Evolutionary conservation across 2,113 vertebrate species (phyloP).

Genomic region (Gavialis gangeticus): DNA sequence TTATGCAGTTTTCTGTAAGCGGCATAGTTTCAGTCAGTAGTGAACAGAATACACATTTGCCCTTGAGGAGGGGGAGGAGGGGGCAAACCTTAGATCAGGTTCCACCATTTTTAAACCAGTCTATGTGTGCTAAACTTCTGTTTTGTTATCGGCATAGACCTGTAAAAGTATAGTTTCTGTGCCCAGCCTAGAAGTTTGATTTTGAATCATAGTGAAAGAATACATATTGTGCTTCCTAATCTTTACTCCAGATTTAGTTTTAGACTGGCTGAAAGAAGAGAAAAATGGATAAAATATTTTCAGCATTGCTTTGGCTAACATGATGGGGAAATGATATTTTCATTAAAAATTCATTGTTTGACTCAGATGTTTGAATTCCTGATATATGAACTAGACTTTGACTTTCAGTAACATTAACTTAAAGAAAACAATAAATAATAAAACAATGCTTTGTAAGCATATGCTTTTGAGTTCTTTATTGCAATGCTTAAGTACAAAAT

Average conservation of each 20-base stretch:
- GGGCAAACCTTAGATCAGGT: too few relatives aligned
- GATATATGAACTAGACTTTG: constrained; percentile 21
- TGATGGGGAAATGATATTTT: constrained; percentile 23
- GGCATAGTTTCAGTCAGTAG: too few relatives aligned
- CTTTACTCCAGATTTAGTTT: constrained; percentile 6
- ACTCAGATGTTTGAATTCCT: constrained; percentile 29
- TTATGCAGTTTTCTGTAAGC: too few relatives aligned
- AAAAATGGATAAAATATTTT: constrained; percentile 32
- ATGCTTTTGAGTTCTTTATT: constrained; percentile 10
- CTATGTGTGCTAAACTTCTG: too few relatives aligned
- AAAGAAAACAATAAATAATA: constrained; percentile 56
- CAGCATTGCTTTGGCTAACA: not conserved
- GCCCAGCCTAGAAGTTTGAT: not conserved
- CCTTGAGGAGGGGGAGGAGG: too few relatives aligned
- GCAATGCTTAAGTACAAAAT: constrained; percentile 41
- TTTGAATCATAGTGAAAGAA: not conserved
- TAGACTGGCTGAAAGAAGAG: not conserved
- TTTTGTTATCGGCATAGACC: not conserved
- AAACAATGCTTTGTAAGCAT: constrained; percentile 39
- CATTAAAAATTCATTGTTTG: constrained; percentile 38
- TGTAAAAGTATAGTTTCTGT: not conserved
- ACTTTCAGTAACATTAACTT: constrained; percentile 50
- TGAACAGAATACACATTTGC: too few relatives aligned
- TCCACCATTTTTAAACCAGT: too few relatives aligned
- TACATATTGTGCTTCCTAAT: not conserved